These are phyloP conservation scores for Brachyrhaphis roseni DNA, from an alignment of 2,797 vertebrate species.

Conservation along the genomic window DNA sequence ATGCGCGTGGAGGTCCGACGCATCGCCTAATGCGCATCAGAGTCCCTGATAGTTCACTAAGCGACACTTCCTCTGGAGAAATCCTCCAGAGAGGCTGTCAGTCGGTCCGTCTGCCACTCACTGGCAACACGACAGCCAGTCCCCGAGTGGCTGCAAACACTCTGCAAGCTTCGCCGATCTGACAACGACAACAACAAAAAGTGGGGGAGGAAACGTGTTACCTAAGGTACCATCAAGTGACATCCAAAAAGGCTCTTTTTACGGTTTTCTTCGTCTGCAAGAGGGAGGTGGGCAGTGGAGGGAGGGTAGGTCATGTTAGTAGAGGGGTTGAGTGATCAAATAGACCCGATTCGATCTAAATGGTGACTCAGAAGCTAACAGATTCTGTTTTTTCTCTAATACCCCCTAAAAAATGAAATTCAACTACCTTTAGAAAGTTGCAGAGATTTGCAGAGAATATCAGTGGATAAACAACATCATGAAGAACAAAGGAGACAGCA, in stretches of 20 bases:
- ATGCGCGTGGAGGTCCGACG: constrained; percentile 40
- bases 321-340: constrained; percentile 47
- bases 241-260: constrained; percentile 53
- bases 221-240: constrained; percentile 66
- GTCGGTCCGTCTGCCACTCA: constrained; percentile 69
- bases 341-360: constrained; percentile 23
- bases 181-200: constrained; percentile 64
- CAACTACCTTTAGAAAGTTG: not conserved
- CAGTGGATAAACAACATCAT: not conserved
- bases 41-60: constrained; percentile 69
- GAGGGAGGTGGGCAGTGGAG: constrained; percentile 44
- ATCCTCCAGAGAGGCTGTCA: constrained; percentile 75
- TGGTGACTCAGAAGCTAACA: not conserved
- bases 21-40: constrained; percentile 66
- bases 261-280: constrained; percentile 26
- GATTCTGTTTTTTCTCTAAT: not conserved
- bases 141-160: constrained; percentile 67
- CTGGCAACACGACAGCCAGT: constrained; percentile 72
- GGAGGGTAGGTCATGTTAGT: constrained; percentile 53
- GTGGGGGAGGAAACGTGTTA: constrained; percentile 34
- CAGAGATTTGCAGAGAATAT: not conserved
- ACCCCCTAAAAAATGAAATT: not conserved
- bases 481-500: not conserved
- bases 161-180: constrained; percentile 48
- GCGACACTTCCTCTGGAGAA: constrained; percentile 65